Percentiles rank a stretch among this genome's conserved stretches.
phyloP scores from a whole-genome alignment of 1,140 invertebrate species.

The Amphibalanus amphitrite region DNA sequence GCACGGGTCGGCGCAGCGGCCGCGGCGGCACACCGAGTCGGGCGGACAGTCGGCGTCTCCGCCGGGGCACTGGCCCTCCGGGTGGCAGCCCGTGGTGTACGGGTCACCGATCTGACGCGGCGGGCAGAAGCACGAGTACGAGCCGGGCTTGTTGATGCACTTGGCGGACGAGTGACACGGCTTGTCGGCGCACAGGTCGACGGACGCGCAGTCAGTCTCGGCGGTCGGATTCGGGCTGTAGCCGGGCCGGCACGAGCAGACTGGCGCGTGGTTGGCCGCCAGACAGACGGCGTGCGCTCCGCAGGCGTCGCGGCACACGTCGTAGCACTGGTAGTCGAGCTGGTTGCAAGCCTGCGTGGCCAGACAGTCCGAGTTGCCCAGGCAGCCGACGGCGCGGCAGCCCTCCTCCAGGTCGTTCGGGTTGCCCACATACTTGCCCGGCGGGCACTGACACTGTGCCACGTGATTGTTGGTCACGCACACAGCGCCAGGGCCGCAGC shows the following conservation, averaged over 20 bases:
- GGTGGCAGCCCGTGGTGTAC: constrained; percentile 47
- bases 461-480: constrained; percentile 74
- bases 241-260: constrained; percentile 67
- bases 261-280: constrained; percentile 57
- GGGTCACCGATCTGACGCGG: constrained; percentile 56
- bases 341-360: constrained; percentile 58
- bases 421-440: constrained; percentile 62
- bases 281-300: constrained; percentile 74
- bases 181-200: constrained; percentile 43
- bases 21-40: constrained; percentile 49
- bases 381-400: constrained; percentile 59
- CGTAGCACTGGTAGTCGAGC: constrained; percentile 57
- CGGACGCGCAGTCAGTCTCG: constrained; percentile 47
- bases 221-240: constrained; percentile 57
- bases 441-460: constrained; percentile 70
- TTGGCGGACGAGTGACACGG: constrained; percentile 62
- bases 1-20: constrained; percentile 57
- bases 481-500: constrained; percentile 65
- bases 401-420: constrained; percentile 52
- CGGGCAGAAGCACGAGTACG: constrained; percentile 21
- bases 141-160: constrained; percentile 39
- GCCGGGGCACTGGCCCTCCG: constrained; percentile 47
- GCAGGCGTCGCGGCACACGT: constrained; percentile 64
- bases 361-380: constrained; percentile 66
- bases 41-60: constrained; percentile 54